Evolutionary conservation across 1,140 invertebrate genomes (phyloP).

Genomic region (Xylocopa sonorina): DNA sequence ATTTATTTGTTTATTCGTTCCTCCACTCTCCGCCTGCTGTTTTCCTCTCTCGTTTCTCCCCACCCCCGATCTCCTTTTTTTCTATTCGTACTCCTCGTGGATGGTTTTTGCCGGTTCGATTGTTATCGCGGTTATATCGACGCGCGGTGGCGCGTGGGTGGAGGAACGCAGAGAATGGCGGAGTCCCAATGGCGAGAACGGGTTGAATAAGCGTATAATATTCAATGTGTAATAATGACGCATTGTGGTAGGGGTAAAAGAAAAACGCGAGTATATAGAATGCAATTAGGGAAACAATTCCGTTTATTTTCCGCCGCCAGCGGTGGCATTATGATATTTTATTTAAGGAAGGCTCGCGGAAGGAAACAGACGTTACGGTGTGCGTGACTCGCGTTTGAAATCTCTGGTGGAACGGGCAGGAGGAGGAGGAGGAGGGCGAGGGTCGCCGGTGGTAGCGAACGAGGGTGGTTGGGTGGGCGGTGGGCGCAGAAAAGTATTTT

Average conservation of each 20-base stretch:
- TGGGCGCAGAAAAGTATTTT: constrained; percentile 28
- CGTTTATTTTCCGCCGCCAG: constrained; percentile 25
- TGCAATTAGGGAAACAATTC: constrained; percentile 50
- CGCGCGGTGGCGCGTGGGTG: constrained; percentile 1
- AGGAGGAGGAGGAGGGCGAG: neutral
- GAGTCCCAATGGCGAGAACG: constrained; percentile 23
- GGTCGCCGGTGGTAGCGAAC: too few relatives aligned
- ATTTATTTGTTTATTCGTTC: neutral
- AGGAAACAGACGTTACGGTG: constrained; percentile 41
- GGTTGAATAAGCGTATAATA: constrained; percentile 34
- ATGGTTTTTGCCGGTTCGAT: constrained; percentile 9
- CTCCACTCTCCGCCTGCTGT: neutral
- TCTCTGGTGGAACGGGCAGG: neutral
- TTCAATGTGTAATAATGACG: constrained; percentile 42
- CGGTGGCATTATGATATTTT: constrained; percentile 31
- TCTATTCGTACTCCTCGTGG: neutral
- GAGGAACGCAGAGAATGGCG: constrained; percentile 18
- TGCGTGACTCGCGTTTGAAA: constrained; percentile 11
- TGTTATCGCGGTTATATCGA: constrained; percentile 31
- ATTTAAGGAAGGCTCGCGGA: constrained; percentile 35
- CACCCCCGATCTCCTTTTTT: neutral
- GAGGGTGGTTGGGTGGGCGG: too few relatives aligned
- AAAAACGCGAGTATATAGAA: constrained; percentile 35
- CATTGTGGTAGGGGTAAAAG: constrained; percentile 30
- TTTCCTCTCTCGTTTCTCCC: neutral